Conservation (phyloP, 2,113 vertebrate genomes). For the Cercocebus atys region DNA sequence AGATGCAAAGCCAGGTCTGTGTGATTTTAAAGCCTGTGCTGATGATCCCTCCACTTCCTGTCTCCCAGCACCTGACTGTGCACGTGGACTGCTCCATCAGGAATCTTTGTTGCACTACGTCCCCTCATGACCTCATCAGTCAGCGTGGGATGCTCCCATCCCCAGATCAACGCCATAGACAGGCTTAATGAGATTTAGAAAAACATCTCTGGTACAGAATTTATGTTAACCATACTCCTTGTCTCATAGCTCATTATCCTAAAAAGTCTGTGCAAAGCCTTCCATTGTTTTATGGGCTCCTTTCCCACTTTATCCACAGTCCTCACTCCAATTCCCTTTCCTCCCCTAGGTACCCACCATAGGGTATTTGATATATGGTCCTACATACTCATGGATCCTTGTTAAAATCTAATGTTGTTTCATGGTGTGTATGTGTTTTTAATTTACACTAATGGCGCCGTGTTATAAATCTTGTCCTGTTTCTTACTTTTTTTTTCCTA, state of each 20-base stretch:
- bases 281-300: conserved; percentile 15
- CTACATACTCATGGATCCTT: conserved; percentile 50
- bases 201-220: background rate
- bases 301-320: background rate
- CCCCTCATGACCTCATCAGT: fast-evolving
- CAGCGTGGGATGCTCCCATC: too few species aligned
- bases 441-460: conserved; percentile 70
- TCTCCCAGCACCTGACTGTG: background rate
- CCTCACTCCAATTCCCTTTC: background rate
- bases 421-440: conserved; percentile 60
- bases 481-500: background rate
- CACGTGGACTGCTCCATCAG: fast-evolving
- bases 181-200: background rate
- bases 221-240: background rate
- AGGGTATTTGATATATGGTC: conserved; percentile 52
- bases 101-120: background rate
- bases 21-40: background rate
- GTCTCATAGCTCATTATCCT: background rate
- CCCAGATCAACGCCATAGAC: background rate
- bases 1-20: background rate
- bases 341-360: background rate
- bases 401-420: conserved; percentile 69
- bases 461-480: conserved; percentile 69
- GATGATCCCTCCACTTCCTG: background rate
- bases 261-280: background rate